Conservation (phyloP, 2,888 invertebrate genomes). For the Capitulum mitella region DNA sequence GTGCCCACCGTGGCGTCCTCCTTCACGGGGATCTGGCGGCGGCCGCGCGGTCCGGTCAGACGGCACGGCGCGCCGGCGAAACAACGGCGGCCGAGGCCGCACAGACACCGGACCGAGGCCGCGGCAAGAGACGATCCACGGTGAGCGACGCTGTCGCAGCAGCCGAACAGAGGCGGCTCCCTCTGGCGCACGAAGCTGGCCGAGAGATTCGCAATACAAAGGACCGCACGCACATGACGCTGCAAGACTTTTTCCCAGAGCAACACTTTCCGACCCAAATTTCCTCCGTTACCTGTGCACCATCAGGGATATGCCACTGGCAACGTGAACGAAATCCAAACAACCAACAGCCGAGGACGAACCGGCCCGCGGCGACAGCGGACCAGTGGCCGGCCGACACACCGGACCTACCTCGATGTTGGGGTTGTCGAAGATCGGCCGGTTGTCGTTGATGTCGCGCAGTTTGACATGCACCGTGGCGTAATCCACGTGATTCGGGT, state of each 20-base stretch:
- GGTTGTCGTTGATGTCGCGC: conserved; percentile 89
- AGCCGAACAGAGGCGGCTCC: no score
- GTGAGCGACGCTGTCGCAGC: no score
- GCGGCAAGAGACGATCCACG: no score
- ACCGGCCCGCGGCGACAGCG: background rate
- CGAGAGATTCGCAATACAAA: background rate
- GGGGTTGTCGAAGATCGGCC: conserved; percentile 86
- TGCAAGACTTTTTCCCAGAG: no score
- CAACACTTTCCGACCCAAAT: no score
- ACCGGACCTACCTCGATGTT: conserved; percentile 72
- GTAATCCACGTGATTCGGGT: conserved; percentile 93
- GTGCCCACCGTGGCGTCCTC: conserved; percentile 90
- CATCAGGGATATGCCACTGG: no score
- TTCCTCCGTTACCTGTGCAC: no score
- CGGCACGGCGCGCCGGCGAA: background rate
- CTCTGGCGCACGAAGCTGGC: background rate
- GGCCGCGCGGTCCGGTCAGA: background rate
- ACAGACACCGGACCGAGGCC: no score
- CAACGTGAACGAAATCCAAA: no score
- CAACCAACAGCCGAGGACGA: no score
- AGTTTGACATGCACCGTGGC: conserved; percentile 91
- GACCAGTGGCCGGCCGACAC: background rate
- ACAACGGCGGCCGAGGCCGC: background rate
- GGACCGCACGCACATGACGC: no score
- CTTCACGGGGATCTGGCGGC: conserved; percentile 43